A percentile compares a stretch with the other conserved stretches of the same genome.
Conservation (phyloP, 2,888 invertebrate genomes). For the Sphecodes monilicornis region DNA sequence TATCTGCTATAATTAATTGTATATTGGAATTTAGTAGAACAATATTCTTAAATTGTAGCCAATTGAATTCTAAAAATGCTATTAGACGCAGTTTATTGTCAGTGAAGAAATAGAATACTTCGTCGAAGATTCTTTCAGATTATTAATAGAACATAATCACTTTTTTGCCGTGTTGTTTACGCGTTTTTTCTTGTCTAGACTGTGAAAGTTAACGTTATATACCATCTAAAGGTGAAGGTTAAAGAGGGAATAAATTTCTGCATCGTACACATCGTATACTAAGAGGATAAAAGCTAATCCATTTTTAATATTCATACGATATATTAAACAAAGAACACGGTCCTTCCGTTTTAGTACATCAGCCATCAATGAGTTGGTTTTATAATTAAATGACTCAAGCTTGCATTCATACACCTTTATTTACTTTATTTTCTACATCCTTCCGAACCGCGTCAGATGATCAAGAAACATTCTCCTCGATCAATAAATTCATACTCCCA, state of each 20-base stretch:
- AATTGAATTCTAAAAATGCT: background rate
- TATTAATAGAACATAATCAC: slow-evolving; percentile 21
- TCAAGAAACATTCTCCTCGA: background rate
- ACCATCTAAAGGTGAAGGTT: slow-evolving; percentile 29
- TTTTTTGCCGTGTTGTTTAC: background rate
- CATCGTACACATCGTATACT: background rate
- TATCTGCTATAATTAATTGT: background rate
- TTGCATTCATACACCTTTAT: background rate
- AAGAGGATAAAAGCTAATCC: slow-evolving; percentile 13
- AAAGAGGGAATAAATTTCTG: slow-evolving; percentile 17
- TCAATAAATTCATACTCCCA: background rate
- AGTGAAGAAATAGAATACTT: background rate
- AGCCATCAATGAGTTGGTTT: background rate
- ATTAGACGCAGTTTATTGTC: background rate
- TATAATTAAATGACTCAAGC: background rate
- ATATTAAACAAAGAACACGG: slow-evolving; percentile 2
- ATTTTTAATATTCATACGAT: slow-evolving; percentile 6
- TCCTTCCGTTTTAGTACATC: slow-evolving; percentile 5
- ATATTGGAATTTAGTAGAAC: background rate
- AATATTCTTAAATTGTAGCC: background rate
- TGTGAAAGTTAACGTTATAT: slow-evolving; percentile 15
- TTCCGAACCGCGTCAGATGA: background rate
- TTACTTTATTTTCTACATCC: background rate
- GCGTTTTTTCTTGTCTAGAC: slow-evolving; percentile 10
- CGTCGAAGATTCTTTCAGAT: background rate